These are phyloP conservation scores for Zapornia atra DNA, from an alignment of 2,113 vertebrate species.

Conservation along the genomic window DNA sequence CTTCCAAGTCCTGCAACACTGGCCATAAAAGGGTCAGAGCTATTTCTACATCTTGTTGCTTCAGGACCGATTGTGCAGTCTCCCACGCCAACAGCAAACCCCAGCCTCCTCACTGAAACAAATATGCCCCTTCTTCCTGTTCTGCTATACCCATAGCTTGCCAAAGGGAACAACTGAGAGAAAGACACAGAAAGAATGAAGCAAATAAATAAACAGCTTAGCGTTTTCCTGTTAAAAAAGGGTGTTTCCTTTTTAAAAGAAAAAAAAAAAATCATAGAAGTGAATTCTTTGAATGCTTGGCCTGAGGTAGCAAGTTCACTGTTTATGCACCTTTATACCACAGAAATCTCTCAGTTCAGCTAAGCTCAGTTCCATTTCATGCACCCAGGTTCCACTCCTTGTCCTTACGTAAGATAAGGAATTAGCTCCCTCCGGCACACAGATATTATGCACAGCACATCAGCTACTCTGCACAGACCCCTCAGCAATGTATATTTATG, in stretches of 20 bases:
- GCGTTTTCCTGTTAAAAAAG: neutral
- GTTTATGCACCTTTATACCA: neutral
- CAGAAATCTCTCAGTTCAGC: neutral
- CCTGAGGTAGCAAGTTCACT: neutral
- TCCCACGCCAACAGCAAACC: neutral
- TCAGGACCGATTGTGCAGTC: neutral
- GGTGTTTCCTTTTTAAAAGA: rapidly evolving
- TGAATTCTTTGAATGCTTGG: neutral
- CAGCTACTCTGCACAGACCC: neutral
- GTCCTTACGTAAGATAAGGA: neutral
- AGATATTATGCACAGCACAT: neutral
- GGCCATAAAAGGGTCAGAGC: neutral
- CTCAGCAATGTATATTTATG: neutral
- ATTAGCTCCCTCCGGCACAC: neutral
- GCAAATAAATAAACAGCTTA: neutral
- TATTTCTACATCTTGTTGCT: neutral
- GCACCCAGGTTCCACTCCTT: neutral
- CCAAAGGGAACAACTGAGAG: neutral
- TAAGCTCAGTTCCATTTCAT: neutral
- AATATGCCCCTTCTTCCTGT: neutral
- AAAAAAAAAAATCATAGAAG: neutral
- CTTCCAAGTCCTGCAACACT: neutral
- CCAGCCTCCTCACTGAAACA: neutral
- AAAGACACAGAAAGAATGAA: neutral
- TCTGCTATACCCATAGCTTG: rapidly evolving